Conservation (phyloP, 2,113 vertebrate genomes). For the Amblyopsis rosae region DNA sequence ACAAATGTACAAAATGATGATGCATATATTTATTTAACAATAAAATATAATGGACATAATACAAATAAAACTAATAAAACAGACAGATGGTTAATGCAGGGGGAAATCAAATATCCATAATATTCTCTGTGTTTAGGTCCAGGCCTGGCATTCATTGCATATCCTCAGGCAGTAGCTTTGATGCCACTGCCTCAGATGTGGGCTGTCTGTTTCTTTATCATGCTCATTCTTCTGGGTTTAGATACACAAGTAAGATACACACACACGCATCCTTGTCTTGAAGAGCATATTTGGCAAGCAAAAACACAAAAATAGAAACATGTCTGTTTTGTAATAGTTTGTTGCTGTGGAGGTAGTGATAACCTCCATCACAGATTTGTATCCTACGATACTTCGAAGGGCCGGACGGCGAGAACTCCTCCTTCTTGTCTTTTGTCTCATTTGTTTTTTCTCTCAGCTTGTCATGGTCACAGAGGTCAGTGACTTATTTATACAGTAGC, state of each 20-base stretch:
- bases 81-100: background rate
- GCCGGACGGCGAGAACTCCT: conserved; percentile 58
- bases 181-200: conserved; percentile 79
- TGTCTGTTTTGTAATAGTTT: conserved; percentile 57
- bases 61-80: background rate
- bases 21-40: background rate
- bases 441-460: conserved; percentile 70
- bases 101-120: background rate
- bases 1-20: background rate
- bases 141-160: conserved; percentile 77
- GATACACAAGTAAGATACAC: conserved; percentile 70
- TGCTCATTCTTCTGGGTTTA: conserved; percentile 77
- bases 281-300: background rate
- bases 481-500: background rate
- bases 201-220: conserved; percentile 76
- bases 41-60: background rate
- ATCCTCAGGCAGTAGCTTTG: conserved; percentile 77
- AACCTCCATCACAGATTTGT: conserved; percentile 69
- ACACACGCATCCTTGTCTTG: background rate
- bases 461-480: conserved; percentile 75
- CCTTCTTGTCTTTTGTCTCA: conserved; percentile 70
- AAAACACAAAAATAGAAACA: background rate
- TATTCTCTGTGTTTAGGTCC: conserved; percentile 62
- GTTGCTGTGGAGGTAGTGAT: conserved; percentile 71
- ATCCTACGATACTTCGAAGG: conserved; percentile 65